These are phyloP conservation scores for Drosophila lini DNA, from an alignment of 1,140 invertebrate species.

Conservation along the genomic window DNA sequence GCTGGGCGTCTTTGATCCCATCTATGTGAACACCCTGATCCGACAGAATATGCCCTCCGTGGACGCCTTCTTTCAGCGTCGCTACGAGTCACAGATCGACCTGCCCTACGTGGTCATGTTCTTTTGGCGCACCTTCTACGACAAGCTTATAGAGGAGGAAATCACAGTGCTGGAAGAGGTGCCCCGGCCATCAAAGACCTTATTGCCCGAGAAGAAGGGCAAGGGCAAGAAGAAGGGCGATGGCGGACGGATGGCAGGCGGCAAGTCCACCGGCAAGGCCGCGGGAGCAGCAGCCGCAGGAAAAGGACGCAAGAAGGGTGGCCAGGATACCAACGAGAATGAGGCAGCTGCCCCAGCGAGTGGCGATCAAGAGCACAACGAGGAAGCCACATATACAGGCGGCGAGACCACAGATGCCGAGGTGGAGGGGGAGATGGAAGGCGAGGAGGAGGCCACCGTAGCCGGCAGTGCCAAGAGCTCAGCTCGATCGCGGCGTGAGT, in stretches of 20 bases:
- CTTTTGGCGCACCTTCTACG: slow-evolving; percentile 86
- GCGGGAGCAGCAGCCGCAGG: slow-evolving; percentile 2
- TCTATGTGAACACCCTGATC: slow-evolving; percentile 67
- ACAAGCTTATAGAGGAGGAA: slow-evolving; percentile 86
- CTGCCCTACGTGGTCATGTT: slow-evolving; percentile 85
- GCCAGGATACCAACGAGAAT: slow-evolving; percentile 59
- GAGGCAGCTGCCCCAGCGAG: slow-evolving; percentile 1
- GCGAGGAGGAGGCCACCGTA: slow-evolving; percentile 62
- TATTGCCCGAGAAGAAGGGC: slow-evolving; percentile 65
- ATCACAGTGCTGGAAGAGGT: slow-evolving; percentile 86
- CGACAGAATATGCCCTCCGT: slow-evolving; percentile 54
- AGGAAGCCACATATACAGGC: slow-evolving; percentile 40
- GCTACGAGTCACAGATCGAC: slow-evolving; percentile 83
- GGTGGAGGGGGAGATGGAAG: slow-evolving; percentile 50
- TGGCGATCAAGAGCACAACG: slow-evolving; percentile 26
- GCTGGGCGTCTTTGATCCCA: slow-evolving; percentile 76
- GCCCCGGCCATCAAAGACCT: slow-evolving; percentile 44
- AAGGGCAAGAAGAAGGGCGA: slow-evolving; percentile 78
- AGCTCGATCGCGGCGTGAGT: slow-evolving; percentile 64
- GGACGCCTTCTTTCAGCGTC: slow-evolving; percentile 78
- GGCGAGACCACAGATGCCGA: slow-evolving; percentile 58
- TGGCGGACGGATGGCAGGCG: slow-evolving; percentile 41
- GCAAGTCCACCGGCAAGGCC: slow-evolving; percentile 31
- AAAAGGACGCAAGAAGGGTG: slow-evolving; percentile 67
- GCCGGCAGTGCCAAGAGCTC: slow-evolving; percentile 66